Evolutionary conservation across 2,113 vertebrate genomes (phyloP).

Genomic region (Dendrocopos noguchii): DNA sequence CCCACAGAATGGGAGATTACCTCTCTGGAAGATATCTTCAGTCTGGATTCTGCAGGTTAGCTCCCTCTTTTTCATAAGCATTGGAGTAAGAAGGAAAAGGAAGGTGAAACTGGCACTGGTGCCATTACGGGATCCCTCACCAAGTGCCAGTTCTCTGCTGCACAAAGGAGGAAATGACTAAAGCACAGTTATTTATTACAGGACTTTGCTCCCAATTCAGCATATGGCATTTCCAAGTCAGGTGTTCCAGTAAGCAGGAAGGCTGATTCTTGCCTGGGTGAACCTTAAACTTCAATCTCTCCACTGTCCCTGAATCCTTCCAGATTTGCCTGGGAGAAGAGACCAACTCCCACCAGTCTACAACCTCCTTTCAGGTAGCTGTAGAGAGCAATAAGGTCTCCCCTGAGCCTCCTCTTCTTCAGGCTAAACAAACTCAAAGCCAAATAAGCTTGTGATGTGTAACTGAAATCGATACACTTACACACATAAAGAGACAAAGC

Average conservation of each 20-base stretch:
- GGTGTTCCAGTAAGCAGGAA: background rate
- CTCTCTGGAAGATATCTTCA: constrained; percentile 51
- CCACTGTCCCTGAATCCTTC: background rate
- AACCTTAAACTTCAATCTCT: constrained; percentile 21
- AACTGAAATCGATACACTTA: background rate
- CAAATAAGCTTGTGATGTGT: background rate
- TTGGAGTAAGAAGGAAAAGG: background rate
- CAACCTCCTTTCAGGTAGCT: no score
- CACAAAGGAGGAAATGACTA: constrained; percentile 68
- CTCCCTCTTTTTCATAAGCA: constrained; percentile 1
- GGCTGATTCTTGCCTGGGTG: constrained; percentile 1
- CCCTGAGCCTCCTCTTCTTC: no score
- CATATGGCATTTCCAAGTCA: constrained; percentile 53
- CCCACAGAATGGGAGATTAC: constrained; percentile 52
- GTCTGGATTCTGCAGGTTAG: background rate
- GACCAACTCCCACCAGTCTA: no score
- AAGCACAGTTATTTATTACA: constrained; percentile 73
- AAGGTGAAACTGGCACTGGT: background rate
- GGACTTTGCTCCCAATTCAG: constrained; percentile 79
- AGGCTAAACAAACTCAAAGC: background rate
- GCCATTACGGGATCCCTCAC: background rate
- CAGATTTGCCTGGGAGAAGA: background rate
- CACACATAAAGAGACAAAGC: background rate
- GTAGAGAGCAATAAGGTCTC: no score
- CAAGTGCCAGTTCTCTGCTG: background rate